Conservation (phyloP, 2,888 invertebrate species). For the Macaria liturata region DNA sequence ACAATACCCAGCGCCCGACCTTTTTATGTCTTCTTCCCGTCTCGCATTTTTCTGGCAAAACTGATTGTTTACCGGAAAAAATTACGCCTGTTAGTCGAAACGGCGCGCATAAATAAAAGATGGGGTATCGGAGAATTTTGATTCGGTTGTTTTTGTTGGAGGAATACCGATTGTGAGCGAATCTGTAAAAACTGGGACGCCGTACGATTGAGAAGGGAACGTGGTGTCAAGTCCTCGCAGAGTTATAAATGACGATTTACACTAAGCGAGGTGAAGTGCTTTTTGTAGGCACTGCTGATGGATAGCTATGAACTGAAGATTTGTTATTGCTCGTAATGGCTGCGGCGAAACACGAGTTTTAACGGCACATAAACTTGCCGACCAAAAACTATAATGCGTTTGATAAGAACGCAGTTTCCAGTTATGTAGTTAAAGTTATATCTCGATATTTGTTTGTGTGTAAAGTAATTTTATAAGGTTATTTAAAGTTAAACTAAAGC, state of each 20-base stretch:
- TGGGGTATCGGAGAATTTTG: slow-evolving; percentile 75
- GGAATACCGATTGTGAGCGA: slow-evolving; percentile 64
- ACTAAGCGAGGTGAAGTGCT: slow-evolving; percentile 36
- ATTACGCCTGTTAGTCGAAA: slow-evolving; percentile 80
- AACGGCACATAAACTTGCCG: not conserved
- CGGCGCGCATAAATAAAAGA: slow-evolving; percentile 79
- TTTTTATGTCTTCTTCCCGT: slow-evolving; percentile 78
- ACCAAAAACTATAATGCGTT: not conserved
- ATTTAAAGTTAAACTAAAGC: too few relatives aligned
- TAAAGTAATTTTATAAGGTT: too few relatives aligned
- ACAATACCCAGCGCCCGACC: slow-evolving; percentile 51
- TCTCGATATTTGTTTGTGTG: too few relatives aligned
- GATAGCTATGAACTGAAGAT: slow-evolving; percentile 13
- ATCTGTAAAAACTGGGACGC: slow-evolving; percentile 60
- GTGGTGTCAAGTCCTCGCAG: slow-evolving; percentile 62
- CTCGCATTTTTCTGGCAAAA: slow-evolving; percentile 81
- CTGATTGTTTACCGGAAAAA: slow-evolving; percentile 83
- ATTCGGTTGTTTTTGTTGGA: slow-evolving; percentile 71
- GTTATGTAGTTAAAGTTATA: too few relatives aligned
- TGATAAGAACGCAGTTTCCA: too few relatives aligned
- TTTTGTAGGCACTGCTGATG: slow-evolving; percentile 25
- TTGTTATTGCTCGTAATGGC: slow-evolving; percentile 9
- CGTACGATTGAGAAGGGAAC: slow-evolving; percentile 67
- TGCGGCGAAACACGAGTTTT: not conserved
- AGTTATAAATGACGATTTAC: slow-evolving; percentile 59